Base-by-base conservation (phyloP, 2,113 vertebrate genomes). In the Bungarus multicinctus region DNA sequence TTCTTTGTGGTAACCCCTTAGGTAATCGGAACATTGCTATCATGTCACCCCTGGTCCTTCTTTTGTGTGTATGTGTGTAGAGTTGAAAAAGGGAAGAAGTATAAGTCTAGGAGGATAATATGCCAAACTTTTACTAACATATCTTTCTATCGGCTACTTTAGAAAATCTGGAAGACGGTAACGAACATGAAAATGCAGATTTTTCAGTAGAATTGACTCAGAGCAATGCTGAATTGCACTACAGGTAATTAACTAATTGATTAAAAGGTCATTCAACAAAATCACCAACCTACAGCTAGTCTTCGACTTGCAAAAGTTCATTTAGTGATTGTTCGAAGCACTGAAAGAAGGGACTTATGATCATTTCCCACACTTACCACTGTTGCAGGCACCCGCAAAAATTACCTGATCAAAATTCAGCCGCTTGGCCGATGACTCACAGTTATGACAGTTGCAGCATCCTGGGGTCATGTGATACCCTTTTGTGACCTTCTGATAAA, bases 121-220 rank as follows among this genome's bases (percentile, higher is more conserved):
- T 27, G 85, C 5, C 25, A 30, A 25, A 18, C 5, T 88, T n/a
- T 52, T 92, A 45, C 30, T 58, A 90, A 91, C 54, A 93, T 5
- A 89, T 85, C 27, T 93, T 69, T 94, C 6, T 97, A 98, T 98
- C 95, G 96, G 96, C 94, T 94, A 92, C 97, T 5, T 96, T 97
- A 87, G 98, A 98, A 95, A 97, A 97, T 18, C 94, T 98, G 89
- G 97, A 97, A 88, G 98, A 98, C 69, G 98, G 98, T 90, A 97
- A 96, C 9, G 98, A 95, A 6, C 96, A 95, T 0, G 98, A 98
- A 43, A 96, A 95, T 39, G 94, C 95, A 0, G 87, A 95, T 53
- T 96, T 94, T 23, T 93, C 94, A 0, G 97, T 89, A 45, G 98
- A 98, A 95, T 93, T 97, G 7, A 96, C 97, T 95, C 96, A 96